These are phyloP conservation scores for Ameiurus melas DNA, from an alignment of 2,113 vertebrate species.

Conservation along the genomic window DNA sequence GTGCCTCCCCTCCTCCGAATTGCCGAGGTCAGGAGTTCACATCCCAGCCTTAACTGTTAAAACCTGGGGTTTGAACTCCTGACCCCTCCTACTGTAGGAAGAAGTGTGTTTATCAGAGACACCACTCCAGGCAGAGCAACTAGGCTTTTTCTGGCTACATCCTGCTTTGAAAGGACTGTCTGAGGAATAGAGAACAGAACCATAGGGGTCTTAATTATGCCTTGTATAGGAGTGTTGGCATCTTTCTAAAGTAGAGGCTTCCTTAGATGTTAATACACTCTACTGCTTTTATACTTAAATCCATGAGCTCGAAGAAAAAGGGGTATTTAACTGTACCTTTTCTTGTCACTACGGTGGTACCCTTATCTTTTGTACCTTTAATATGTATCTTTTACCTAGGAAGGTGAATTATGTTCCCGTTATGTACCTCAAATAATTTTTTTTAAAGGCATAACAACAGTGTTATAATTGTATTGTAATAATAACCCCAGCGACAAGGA, in stretches of 20 bases:
- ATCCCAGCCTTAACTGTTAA: conserved; percentile 72
- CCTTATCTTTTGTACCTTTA: background rate
- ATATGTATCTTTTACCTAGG: background rate
- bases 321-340: background rate
- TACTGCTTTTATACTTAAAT: conserved; percentile 4
- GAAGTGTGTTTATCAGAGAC: conserved; percentile 66
- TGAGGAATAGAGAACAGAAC: conserved; percentile 28
- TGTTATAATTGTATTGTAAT: background rate
- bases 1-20: conserved; percentile 57
- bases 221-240: conserved; percentile 12
- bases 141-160: conserved; percentile 21
- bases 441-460: background rate
- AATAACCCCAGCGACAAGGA: background rate
- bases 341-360: too few relatives aligned
- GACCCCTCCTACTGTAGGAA: conserved; percentile 72
- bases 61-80: conserved; percentile 74
- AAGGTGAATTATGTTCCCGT: background rate
- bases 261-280: background rate
- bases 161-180: conserved; percentile 59
- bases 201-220: conserved; percentile 9
- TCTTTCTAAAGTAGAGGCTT: conserved; percentile 20
- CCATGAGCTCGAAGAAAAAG: background rate
- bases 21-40: conserved; percentile 76
- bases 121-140: conserved; percentile 57
- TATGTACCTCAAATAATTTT: background rate